Evolutionary conservation across 2,113 vertebrate genomes (phyloP).

Genomic region (Cygnus atratus): DNA sequence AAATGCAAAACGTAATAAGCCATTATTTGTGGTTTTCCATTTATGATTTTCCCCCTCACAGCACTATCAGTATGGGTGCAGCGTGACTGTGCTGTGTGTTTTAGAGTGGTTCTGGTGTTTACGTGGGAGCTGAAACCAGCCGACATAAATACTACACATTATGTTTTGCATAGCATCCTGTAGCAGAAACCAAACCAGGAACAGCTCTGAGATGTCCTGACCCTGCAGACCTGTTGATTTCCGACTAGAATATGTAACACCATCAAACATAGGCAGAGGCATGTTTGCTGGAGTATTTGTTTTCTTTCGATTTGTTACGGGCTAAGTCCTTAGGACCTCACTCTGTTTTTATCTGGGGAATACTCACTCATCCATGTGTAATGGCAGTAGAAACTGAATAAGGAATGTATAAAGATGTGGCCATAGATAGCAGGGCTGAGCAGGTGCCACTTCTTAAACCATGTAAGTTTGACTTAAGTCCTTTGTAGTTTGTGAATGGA

Average conservation of each 20-base stretch:
- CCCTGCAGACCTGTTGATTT: not conserved
- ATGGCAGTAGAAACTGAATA: not conserved
- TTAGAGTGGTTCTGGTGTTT: not conserved
- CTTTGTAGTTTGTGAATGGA: not conserved
- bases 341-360: not conserved
- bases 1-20: conserved; percentile 25
- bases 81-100: not conserved
- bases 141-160: not conserved
- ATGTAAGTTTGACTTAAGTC: not conserved
- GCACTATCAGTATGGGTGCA: not conserved
- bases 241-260: not conserved
- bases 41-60: conserved; percentile 2
- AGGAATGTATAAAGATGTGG: not conserved
- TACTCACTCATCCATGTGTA: not conserved
- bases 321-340: not conserved
- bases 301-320: not conserved
- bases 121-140: not conserved
- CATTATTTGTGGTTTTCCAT: not conserved
- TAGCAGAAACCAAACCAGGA: not conserved
- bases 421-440: not conserved
- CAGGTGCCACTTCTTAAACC: not conserved
- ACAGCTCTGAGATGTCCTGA: not conserved
- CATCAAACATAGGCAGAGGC: not conserved
- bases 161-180: not conserved
- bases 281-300: not conserved